Evolutionary conservation across 2,888 invertebrate genomes (phyloP).

Genomic region (Eristalis pertinax): DNA sequence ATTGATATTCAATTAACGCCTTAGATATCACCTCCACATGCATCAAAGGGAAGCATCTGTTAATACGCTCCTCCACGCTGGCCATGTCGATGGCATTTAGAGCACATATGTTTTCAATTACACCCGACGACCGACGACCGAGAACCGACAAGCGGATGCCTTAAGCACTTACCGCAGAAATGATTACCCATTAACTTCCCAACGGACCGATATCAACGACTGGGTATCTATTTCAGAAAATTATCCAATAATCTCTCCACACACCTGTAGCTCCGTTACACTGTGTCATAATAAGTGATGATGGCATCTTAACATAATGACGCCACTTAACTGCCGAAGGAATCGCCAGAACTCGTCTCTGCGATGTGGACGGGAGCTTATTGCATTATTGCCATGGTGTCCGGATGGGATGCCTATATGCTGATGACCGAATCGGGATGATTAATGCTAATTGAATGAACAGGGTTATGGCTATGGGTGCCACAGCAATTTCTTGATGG

Average conservation of each 20-base stretch:
- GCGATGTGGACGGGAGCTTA: conserved; percentile 50
- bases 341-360: conserved; percentile 1
- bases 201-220: not conserved
- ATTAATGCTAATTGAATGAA: conserved; percentile 62
- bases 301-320: conserved; percentile 61
- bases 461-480: conserved; percentile 23
- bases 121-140: conserved; percentile 17
- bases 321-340: conserved; percentile 27
- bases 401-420: conserved; percentile 1
- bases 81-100: conserved; percentile 3
- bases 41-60: not conserved
- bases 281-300: conserved; percentile 64
- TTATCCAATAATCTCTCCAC: conserved; percentile 57
- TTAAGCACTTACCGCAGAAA: conserved; percentile 49
- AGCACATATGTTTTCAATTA: conserved; percentile 55
- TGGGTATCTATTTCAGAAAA: conserved; percentile 55
- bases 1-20: not conserved
- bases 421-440: conserved; percentile 28
- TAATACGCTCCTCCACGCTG: not conserved
- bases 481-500: not conserved
- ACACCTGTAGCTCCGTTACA: conserved; percentile 59
- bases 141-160: conserved; percentile 33
- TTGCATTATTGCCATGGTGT: conserved; percentile 57
- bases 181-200: conserved; percentile 45
- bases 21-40: not conserved